A percentile compares a stretch with the other conserved stretches of the same genome.
These are phyloP conservation scores for Piscicola geometra DNA, from an alignment of 2,888 invertebrate species.

Conservation along the genomic window DNA sequence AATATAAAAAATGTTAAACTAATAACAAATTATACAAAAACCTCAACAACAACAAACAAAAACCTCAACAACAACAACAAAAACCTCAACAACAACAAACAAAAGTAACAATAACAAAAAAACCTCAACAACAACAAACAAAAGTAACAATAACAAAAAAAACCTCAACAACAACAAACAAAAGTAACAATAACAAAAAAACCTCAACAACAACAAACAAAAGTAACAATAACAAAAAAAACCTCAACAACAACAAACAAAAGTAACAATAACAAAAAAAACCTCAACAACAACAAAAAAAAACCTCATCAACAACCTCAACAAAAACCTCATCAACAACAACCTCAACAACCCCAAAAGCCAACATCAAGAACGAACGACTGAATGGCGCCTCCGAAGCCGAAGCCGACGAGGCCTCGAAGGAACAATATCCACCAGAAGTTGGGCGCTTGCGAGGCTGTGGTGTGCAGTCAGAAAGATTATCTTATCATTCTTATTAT, in stretches of 20 bases:
- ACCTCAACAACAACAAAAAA: background rate
- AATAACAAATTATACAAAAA: background rate
- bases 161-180: background rate
- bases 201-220: no score
- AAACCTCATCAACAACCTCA: background rate
- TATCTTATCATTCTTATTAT: no score
- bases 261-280: background rate
- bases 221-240: no score
- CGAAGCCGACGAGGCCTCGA: slow-evolving; percentile 52
- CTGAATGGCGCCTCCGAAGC: slow-evolving; percentile 50
- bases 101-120: no score
- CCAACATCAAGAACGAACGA: slow-evolving; percentile 39
- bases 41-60: background rate
- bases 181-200: no score
- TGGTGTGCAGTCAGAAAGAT: no score
- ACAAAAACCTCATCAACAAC: background rate
- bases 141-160: slow-evolving; percentile 30
- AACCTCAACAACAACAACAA: background rate
- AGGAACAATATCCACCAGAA: slow-evolving; percentile 52
- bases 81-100: background rate
- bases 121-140: background rate
- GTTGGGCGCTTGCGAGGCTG: slow-evolving; percentile 49
- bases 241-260: no score
- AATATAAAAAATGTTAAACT: no score
- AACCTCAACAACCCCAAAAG: background rate